A percentile compares a stretch with the other conserved stretches of the same genome.
These are phyloP conservation scores for Steinernema scapterisci DNA, from an alignment of 2,888 invertebrate genomes.

Conservation along the genomic window DNA sequence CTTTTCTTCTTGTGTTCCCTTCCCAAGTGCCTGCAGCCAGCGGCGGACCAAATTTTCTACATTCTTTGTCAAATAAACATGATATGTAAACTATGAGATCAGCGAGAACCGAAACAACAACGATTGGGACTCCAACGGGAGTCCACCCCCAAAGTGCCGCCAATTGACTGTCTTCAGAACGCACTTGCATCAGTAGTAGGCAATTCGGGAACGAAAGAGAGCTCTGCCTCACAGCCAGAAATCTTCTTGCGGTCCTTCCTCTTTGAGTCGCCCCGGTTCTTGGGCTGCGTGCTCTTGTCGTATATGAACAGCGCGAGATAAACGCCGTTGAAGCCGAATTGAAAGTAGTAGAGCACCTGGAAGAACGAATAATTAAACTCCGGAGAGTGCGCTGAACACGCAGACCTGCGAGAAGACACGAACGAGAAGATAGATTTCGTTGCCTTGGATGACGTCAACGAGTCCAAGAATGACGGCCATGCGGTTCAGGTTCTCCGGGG, in stretches of 20 bases:
- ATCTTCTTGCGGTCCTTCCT: neutral
- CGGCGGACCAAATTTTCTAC: no score
- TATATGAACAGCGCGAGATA: constrained; percentile 56
- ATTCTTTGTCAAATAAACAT: no score
- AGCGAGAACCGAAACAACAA: no score
- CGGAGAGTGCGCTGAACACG: neutral
- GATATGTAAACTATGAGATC: no score
- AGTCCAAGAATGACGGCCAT: constrained; percentile 44
- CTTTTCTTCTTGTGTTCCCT: no score
- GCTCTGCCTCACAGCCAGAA: neutral
- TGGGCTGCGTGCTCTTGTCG: constrained; percentile 48
- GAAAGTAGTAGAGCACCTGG: constrained; percentile 52
- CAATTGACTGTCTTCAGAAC: neutral
- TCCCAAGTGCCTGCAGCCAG: no score
- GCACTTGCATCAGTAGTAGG: constrained; percentile 7
- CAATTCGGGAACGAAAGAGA: neutral
- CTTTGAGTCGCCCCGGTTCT: constrained; percentile 18
- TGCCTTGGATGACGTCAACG: constrained; percentile 29
- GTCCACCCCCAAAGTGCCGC: no score
- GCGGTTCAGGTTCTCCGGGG: constrained; percentile 50
- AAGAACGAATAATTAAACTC: no score
- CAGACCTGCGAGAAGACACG: constrained; percentile 39
- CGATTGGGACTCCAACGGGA: no score
- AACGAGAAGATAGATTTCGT: constrained; percentile 35
- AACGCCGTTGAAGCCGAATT: constrained; percentile 54